Conservation (phyloP, 2,888 invertebrate genomes). For the Crepidodera aurea region DNA sequence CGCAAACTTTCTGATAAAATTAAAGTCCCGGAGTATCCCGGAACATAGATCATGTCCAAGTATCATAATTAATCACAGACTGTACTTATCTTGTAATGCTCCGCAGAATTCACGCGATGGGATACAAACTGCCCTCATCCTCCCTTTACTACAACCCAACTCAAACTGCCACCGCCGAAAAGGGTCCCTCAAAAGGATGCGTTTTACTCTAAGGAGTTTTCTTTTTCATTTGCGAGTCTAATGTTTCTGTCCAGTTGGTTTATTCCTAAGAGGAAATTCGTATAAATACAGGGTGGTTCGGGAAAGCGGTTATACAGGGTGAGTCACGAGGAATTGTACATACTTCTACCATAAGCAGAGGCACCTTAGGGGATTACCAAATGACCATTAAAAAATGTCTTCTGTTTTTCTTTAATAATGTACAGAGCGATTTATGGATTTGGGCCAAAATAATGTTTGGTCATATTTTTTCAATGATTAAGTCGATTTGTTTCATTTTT, state of each 20-base stretch:
- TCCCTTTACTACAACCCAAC: conserved; percentile 2
- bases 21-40: conserved; percentile 20
- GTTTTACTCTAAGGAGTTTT: background rate
- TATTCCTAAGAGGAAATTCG: background rate
- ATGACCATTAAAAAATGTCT: too few relatives aligned
- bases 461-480: too few relatives aligned
- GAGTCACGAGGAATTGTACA: too few relatives aligned
- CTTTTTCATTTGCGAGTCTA: background rate
- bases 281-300: too few relatives aligned
- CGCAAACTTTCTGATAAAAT: conserved; percentile 30
- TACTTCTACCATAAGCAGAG: too few relatives aligned
- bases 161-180: conserved; percentile 28
- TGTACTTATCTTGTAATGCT: conserved; percentile 35
- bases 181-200: conserved; percentile 19
- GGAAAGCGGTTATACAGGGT: too few relatives aligned
- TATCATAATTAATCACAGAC: conserved; percentile 37
- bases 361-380: too few relatives aligned
- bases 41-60: conserved; percentile 36
- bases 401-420: too few relatives aligned
- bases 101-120: conserved; percentile 23
- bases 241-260: background rate
- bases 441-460: too few relatives aligned
- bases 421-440: too few relatives aligned
- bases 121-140: conserved; percentile 10
- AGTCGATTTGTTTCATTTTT: too few relatives aligned